Percentiles rank a stretch among this genome's conserved stretches.
These are phyloP conservation scores for Macropis europaea DNA, from an alignment of 2,888 invertebrate species.

Conservation along the genomic window DNA sequence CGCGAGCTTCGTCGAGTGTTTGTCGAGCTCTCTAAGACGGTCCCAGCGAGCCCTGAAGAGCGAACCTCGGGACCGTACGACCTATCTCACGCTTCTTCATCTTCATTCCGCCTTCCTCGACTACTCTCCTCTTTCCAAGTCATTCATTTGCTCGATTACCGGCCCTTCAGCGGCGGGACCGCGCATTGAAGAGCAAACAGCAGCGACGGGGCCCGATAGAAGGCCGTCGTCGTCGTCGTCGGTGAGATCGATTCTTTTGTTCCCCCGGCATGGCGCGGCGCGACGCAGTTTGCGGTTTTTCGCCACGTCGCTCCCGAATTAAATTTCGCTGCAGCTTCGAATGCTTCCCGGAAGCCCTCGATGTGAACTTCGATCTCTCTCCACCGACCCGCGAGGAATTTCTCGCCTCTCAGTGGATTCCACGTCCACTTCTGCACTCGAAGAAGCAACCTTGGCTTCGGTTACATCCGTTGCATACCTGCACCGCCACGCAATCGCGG, in stretches of 20 bases:
- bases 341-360: constrained; percentile 51
- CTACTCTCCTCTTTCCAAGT: constrained; percentile 29
- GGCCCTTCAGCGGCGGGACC: constrained; percentile 4
- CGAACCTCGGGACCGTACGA: constrained; percentile 63
- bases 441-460: constrained; percentile 41
- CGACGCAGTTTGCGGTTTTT: constrained; percentile 30
- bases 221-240: background rate
- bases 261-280: background rate
- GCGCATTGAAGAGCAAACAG: constrained; percentile 13
- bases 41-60: constrained; percentile 61
- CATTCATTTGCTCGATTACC: constrained; percentile 35
- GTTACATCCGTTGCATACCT: constrained; percentile 59
- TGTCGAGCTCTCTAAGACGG: constrained; percentile 76
- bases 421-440: constrained; percentile 23
- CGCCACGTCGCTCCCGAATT: constrained; percentile 22
- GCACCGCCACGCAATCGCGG: constrained; percentile 20
- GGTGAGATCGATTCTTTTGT: constrained; percentile 8
- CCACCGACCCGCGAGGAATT: constrained; percentile 54
- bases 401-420: constrained; percentile 44
- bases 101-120: constrained; percentile 43
- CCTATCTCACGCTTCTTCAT: constrained; percentile 75
- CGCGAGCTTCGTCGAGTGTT: constrained; percentile 74
- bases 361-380: constrained; percentile 42
- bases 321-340: constrained; percentile 42
- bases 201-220: background rate